These are phyloP conservation scores for Bovichtus diacanthus DNA, from an alignment of 2,797 vertebrate species.

Conservation along the genomic window DNA sequence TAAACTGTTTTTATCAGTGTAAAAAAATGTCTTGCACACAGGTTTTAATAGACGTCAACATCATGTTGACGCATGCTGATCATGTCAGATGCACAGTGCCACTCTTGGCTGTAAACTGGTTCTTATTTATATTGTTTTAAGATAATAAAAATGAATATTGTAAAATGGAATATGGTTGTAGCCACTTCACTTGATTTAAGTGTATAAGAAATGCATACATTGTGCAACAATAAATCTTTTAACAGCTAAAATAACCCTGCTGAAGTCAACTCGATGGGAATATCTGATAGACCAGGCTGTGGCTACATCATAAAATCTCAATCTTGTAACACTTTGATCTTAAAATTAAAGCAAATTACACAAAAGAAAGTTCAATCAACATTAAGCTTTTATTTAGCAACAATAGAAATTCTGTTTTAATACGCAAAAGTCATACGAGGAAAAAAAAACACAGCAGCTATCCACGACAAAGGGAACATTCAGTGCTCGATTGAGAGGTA, in stretches of 20 bases:
- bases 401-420: slow-evolving; percentile 86
- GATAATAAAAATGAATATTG: slow-evolving; percentile 59
- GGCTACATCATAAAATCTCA: background rate
- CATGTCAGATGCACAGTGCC: slow-evolving; percentile 40
- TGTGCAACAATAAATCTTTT: no score
- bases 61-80: slow-evolving; percentile 38
- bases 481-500: slow-evolving; percentile 62
- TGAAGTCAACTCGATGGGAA: no score
- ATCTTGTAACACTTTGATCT: background rate
- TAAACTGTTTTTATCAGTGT: slow-evolving; percentile 49
- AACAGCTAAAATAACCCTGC: no score
- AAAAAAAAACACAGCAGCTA: slow-evolving; percentile 50
- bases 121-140: slow-evolving; percentile 62
- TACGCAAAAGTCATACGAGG: slow-evolving; percentile 81
- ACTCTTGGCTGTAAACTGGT: slow-evolving; percentile 37
- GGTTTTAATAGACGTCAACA: slow-evolving; percentile 49
- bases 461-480: slow-evolving; percentile 45
- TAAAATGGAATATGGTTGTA: slow-evolving; percentile 1
- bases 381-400: slow-evolving; percentile 93
- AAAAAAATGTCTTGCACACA: slow-evolving; percentile 53
- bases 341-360: slow-evolving; percentile 2
- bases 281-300: background rate
- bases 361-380: slow-evolving; percentile 23
- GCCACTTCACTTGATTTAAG: background rate
- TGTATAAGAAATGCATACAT: background rate